These are phyloP conservation scores for Rhynchonycteris naso DNA, from an alignment of 2,797 vertebrate species.

Conservation along the genomic window DNA sequence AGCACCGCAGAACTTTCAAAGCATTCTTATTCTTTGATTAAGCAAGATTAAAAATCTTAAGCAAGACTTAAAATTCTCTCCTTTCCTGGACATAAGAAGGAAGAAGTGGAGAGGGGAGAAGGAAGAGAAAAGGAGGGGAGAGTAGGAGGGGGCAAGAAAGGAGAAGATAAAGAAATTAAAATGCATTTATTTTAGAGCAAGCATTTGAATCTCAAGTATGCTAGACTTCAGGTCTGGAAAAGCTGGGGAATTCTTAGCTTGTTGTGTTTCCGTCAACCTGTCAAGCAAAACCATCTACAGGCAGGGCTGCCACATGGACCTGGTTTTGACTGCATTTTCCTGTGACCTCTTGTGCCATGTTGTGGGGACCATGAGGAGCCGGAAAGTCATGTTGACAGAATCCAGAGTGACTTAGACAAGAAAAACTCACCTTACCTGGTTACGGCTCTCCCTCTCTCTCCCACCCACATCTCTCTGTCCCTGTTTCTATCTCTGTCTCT, in stretches of 20 bases:
- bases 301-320: conserved; percentile 64
- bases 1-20: conserved; percentile 36
- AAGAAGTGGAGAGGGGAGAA: not conserved
- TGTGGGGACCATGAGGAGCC: conserved; percentile 45
- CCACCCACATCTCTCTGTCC: not conserved
- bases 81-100: not conserved
- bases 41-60: conserved; percentile 53
- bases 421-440: conserved; percentile 6
- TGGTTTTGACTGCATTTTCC: conserved; percentile 65
- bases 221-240: conserved; percentile 68
- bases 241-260: conserved; percentile 67
- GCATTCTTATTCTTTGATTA: conserved; percentile 53
- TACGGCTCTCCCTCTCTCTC: not conserved
- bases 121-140: not conserved
- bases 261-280: conserved; percentile 75
- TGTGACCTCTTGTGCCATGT: conserved; percentile 72
- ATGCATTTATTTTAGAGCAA: conserved; percentile 65
- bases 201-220: conserved; percentile 54
- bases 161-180: conserved; percentile 62
- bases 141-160: not conserved
- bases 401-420: conserved; percentile 67
- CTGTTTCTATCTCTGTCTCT: not conserved
- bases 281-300: conserved; percentile 79
- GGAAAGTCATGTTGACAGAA: conserved; percentile 76
- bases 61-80: not conserved